These are phyloP conservation scores for Phragmatobia fuliginosa DNA, from an alignment of 2,888 invertebrate genomes.

Conservation along the genomic window DNA sequence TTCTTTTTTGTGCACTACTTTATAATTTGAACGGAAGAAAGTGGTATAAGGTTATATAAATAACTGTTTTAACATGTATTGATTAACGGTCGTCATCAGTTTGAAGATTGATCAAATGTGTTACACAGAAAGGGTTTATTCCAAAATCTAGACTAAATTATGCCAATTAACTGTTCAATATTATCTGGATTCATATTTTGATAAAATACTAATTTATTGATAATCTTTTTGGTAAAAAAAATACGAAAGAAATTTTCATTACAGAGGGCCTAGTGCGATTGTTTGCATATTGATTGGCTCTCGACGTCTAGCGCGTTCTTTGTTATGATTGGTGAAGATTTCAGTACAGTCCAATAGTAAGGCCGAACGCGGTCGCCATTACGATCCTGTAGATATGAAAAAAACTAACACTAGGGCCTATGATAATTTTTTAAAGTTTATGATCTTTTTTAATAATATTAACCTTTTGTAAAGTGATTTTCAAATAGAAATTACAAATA, in stretches of 20 bases:
- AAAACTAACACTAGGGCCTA: too few species aligned
- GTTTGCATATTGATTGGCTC: too few species aligned
- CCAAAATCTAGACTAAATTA: neutral
- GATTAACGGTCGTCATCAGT: neutral
- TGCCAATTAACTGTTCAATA: neutral
- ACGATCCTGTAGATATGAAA: too few species aligned
- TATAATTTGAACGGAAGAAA: neutral
- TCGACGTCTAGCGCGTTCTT: too few species aligned
- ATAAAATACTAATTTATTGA: too few species aligned
- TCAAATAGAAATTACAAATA: too few species aligned
- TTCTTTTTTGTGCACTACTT: conserved; percentile 8
- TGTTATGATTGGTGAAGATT: too few species aligned
- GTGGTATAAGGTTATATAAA: neutral
- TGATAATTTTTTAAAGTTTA: neutral
- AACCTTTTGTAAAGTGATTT: neutral
- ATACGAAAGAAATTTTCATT: neutral
- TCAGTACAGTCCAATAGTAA: too few species aligned
- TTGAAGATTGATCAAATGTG: too few species aligned
- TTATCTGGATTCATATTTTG: neutral
- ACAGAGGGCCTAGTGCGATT: neutral
- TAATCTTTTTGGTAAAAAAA: too few species aligned
- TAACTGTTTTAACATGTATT: conserved; percentile 5
- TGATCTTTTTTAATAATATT: neutral
- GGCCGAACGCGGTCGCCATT: too few species aligned
- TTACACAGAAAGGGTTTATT: neutral